A percentile compares a stretch with the other conserved stretches of the same genome.
phyloP scores from a whole-genome alignment of 2,797 vertebrate genomes.

The Bucorvus abyssinicus region DNA sequence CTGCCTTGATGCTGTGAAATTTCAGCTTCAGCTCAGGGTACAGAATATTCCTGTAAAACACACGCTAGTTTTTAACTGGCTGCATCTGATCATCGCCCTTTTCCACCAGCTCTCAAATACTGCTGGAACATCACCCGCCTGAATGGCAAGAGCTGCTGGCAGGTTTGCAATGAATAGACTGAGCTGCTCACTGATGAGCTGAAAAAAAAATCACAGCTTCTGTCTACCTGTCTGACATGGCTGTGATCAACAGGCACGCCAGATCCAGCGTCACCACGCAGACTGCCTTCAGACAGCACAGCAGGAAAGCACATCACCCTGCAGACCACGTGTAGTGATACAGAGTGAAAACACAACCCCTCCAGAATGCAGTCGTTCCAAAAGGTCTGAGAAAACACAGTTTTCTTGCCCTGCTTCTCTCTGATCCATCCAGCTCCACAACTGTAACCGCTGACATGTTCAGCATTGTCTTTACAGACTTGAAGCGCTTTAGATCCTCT shows the following conservation, averaged over 20 bases:
- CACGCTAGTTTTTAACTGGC: slow-evolving; percentile 14
- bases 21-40: not conserved
- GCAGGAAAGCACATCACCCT: not conserved
- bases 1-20: not conserved
- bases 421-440: not conserved
- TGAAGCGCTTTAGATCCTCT: not conserved
- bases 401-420: not conserved
- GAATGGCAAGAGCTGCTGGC: slow-evolving; percentile 11
- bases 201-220: not conserved
- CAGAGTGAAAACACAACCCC: not conserved
- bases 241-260: not conserved
- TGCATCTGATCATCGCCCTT: not conserved
- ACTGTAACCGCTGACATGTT: not conserved
- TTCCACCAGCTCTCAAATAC: slow-evolving; percentile 9
- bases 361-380: not conserved
- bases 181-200: not conserved
- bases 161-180: not conserved
- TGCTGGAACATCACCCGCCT: not conserved
- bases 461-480: not conserved
- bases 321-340: rapidly evolving
- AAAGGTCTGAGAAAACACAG: not conserved
- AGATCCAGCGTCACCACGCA: not conserved
- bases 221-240: not conserved
- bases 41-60: not conserved
- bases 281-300: not conserved